phyloP scores from a whole-genome alignment of 2,888 invertebrate species.

The Nematopogon swammerdamellus region DNA sequence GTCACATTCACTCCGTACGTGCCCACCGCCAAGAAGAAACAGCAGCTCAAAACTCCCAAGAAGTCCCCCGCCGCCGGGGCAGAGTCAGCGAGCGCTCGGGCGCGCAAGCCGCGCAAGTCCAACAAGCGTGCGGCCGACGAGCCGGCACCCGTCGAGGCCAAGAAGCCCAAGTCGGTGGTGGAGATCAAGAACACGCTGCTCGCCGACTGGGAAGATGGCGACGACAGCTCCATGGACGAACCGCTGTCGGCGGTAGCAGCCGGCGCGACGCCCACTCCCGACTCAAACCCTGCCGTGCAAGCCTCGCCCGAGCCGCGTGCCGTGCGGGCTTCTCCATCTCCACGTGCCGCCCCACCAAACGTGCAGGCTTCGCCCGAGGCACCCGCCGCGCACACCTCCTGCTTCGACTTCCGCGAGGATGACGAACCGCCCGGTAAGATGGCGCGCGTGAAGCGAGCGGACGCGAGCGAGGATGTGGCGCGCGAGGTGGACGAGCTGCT shows the following conservation, averaged over 20 bases:
- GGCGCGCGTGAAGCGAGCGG: conserved; percentile 54
- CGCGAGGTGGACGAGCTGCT: conserved; percentile 60
- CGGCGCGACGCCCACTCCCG: not conserved
- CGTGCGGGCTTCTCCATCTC: conserved; percentile 47
- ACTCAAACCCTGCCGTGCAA: no score
- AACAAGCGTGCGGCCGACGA: conserved; percentile 38
- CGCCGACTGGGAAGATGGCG: conserved; percentile 72
- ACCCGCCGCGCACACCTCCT: conserved; percentile 47
- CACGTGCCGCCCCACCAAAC: conserved; percentile 11
- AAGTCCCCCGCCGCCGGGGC: not conserved
- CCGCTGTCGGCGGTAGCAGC: conserved; percentile 25
- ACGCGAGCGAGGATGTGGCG: conserved; percentile 43
- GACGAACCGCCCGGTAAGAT: conserved; percentile 64
- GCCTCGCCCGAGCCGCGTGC: conserved; percentile 32
- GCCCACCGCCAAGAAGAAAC: conserved; percentile 39
- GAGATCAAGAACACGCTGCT: conserved; percentile 67
- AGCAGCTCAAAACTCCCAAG: conserved; percentile 19
- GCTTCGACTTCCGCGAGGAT: conserved; percentile 79
- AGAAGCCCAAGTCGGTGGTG: conserved; percentile 55
- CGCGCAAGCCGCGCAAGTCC: conserved; percentile 10
- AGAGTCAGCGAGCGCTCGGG: conserved; percentile 14
- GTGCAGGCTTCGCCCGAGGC: conserved; percentile 33
- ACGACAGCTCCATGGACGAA: conserved; percentile 34
- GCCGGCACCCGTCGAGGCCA: conserved; percentile 24
- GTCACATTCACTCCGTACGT: conserved; percentile 45